Evolutionary conservation across 1,140 invertebrate genomes (phyloP).

Genomic region (Popillia japonica): DNA sequence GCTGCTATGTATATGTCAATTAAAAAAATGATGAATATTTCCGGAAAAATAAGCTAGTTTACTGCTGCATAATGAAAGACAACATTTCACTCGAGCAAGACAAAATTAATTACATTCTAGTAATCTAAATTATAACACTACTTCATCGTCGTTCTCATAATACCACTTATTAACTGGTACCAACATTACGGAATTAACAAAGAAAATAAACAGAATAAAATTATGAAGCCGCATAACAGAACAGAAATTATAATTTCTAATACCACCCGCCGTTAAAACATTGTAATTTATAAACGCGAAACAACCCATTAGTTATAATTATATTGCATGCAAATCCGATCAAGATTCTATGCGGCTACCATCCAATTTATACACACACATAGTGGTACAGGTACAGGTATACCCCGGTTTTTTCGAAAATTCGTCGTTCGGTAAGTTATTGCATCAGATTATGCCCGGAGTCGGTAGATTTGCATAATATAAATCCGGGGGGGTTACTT

Average conservation of each 20-base stretch:
- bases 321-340: slow-evolving; percentile 57
- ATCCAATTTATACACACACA: background rate
- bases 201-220: background rate
- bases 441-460: slow-evolving; percentile 55
- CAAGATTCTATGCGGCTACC: slow-evolving; percentile 48
- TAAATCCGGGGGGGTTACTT: slow-evolving; percentile 40
- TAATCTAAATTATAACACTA: too few relatives aligned
- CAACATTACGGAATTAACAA: background rate
- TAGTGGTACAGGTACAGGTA: background rate
- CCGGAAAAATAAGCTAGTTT: too few relatives aligned
- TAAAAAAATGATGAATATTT: too few relatives aligned
- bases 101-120: too few relatives aligned
- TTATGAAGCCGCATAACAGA: background rate
- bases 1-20: too few relatives aligned
- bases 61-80: too few relatives aligned
- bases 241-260: slow-evolving; percentile 22
- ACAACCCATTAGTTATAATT: slow-evolving; percentile 61
- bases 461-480: slow-evolving; percentile 54
- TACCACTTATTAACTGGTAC: background rate
- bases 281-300: slow-evolving; percentile 57
- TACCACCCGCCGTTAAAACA: slow-evolving; percentile 29
- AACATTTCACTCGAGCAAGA: too few relatives aligned
- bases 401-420: slow-evolving; percentile 51
- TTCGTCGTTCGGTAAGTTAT: slow-evolving; percentile 58
- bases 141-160: too few relatives aligned